phyloP scores from a whole-genome alignment of 2,797 vertebrate species.

The Ispidina lecontei region DNA sequence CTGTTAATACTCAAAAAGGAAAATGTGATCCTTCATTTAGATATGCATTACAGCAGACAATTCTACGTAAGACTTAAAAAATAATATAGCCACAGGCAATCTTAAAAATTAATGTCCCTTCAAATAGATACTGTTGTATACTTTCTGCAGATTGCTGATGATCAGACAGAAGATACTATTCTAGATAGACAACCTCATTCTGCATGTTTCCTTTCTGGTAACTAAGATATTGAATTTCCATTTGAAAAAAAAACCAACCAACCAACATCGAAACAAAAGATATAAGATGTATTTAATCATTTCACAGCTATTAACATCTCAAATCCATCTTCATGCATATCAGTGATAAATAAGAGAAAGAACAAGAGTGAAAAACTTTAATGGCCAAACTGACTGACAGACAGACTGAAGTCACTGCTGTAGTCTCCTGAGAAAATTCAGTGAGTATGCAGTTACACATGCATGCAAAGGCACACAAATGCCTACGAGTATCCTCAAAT shows the following conservation, averaged over 20 bases:
- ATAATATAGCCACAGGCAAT: neutral
- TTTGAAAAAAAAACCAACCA: neutral
- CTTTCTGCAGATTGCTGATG: neutral
- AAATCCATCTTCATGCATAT: constrained; percentile 49
- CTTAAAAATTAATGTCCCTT: neutral
- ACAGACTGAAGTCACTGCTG: neutral
- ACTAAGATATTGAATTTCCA: constrained; percentile 4
- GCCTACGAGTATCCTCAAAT: neutral
- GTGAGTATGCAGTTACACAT: neutral
- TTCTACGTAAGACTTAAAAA: neutral
- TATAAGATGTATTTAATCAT: neutral
- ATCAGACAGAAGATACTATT: neutral
- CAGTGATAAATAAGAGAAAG: constrained; percentile 42
- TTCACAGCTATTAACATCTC: constrained; percentile 63
- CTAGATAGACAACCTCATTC: neutral
- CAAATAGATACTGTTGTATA: neutral
- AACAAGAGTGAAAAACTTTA: neutral
- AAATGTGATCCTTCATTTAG: neutral
- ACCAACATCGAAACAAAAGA: neutral
- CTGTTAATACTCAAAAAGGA: neutral
- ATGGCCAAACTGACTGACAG: neutral
- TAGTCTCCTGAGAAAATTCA: neutral
- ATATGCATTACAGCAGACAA: neutral
- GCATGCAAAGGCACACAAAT: neutral
- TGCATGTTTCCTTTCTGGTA: neutral